These are phyloP conservation scores for Takifugu flavidus DNA, from an alignment of 2,113 vertebrate species.

Conservation along the genomic window DNA sequence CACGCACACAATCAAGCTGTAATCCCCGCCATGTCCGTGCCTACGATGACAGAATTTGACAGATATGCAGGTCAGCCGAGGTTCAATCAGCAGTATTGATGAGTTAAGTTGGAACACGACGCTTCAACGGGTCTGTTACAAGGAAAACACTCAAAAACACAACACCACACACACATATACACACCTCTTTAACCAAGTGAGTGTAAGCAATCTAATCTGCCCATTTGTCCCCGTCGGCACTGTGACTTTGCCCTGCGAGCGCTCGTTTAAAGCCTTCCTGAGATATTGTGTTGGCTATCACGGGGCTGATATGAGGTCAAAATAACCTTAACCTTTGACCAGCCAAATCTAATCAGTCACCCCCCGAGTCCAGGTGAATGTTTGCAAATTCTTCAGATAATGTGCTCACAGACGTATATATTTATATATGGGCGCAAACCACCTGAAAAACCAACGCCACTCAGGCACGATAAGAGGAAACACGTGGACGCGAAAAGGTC, in stretches of 20 bases:
- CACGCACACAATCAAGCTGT: neutral
- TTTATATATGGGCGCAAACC: conserved; percentile 1
- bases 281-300: neutral
- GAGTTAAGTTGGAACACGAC: too few species aligned
- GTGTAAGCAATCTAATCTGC: too few species aligned
- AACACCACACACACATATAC: too few species aligned
- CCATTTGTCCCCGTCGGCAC: too few species aligned
- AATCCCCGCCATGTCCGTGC: neutral
- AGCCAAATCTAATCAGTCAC: neutral
- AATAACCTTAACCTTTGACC: neutral
- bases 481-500: conserved; percentile 17
- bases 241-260: too few species aligned
- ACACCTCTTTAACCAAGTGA: too few species aligned
- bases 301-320: neutral
- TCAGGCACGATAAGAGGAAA: conserved; percentile 1
- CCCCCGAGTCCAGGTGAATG: neutral
- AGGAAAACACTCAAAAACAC: too few species aligned
- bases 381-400: neutral
- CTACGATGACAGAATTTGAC: neutral
- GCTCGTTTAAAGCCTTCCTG: neutral
- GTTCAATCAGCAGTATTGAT: neutral
- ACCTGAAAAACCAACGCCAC: too few species aligned
- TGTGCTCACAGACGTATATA: neutral
- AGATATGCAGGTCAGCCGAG: neutral
- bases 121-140: too few species aligned